Base-by-base conservation (phyloP, 1,140 invertebrate genomes). In the Aculops lycopersici region DNA sequence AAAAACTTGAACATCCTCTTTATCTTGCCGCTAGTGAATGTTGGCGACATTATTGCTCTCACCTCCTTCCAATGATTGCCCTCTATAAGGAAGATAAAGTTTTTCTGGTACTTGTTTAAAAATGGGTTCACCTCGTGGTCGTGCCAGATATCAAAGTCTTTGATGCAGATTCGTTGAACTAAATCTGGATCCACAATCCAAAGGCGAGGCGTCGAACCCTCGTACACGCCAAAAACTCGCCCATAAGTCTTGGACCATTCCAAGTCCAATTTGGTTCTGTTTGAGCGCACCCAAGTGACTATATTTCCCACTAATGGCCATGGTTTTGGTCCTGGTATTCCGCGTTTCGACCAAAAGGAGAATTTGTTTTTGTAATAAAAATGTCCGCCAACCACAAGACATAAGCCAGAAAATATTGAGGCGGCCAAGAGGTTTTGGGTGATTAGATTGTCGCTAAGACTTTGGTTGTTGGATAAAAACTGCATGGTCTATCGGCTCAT, bases 31-130 rank as follows among this genome's bases (percentile, higher is more conserved):
- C n/a, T 39, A 8, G 35, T 41, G 40, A 41, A 41, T 8, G 39
- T 41, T 5, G 40, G 40, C 35, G n/a, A 43, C 12, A 42, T n/a
- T 13, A 42, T 43, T 5, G 17, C 12, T 17, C 41, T 4, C 19
- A 43, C 15, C n/a, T 39, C 14, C 18, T 42, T 42, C 41, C 41
- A 42, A 43, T 41, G 12, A n/a, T 42, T 39, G 13, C 60, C 63
- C 8, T 19, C 12, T 8, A 20, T 20, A 17, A 36, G 13, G 12
- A 41, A 21, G 12, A 41, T 8, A 41, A 39, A 39, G 12, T 41
- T 4, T 8, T 21, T 19, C 12, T 39, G n/a, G 4, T 41, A 41
- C 40, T 4, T 37, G 40, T 41, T 37, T 12, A 12, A 13, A 5
- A 36, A 12, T 13, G 37, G 4, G 4, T 4, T 13, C 13, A 39